These are phyloP conservation scores for Cariama cristata DNA, from an alignment of 2,113 vertebrate genomes.

Conservation along the genomic window DNA sequence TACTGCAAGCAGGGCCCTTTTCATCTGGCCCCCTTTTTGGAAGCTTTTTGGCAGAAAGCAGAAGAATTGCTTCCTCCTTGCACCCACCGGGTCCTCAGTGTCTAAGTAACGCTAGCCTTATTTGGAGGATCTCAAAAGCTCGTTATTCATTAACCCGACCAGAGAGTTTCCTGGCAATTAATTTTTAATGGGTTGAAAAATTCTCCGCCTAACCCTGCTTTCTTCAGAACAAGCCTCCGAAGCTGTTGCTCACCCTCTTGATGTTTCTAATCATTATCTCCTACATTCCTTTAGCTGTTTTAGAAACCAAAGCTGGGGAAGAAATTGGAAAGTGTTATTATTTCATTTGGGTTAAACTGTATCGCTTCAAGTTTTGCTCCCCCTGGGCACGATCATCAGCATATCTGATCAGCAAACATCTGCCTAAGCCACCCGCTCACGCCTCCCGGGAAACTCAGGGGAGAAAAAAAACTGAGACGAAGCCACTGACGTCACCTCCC, in stretches of 20 bases:
- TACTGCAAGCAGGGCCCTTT: neutral
- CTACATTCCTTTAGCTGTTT: neutral
- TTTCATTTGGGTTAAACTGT: slow-evolving; percentile 66
- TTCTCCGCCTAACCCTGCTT: neutral
- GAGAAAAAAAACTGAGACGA: neutral
- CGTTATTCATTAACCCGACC: neutral
- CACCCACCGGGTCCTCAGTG: neutral
- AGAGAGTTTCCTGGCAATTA: slow-evolving; percentile 41
- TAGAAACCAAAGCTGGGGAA: slow-evolving; percentile 31
- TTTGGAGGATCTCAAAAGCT: neutral
- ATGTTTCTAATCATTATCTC: slow-evolving; percentile 53
- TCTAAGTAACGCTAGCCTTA: neutral
- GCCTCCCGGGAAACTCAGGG: slow-evolving; percentile 20
- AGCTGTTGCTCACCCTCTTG: slow-evolving; percentile 20
- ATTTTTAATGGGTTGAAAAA: slow-evolving; percentile 52
- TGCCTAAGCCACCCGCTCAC: slow-evolving; percentile 40
- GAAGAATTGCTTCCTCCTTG: neutral
- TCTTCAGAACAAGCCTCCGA: slow-evolving; percentile 7
- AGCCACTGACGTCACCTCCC: neutral
- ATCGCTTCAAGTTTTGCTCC: neutral
- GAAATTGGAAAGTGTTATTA: slow-evolving; percentile 55
- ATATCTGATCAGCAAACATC: slow-evolving; percentile 62
- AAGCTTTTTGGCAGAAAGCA: neutral
- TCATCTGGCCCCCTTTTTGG: neutral
- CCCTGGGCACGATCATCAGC: slow-evolving; percentile 45